These are phyloP conservation scores for Bursaphelenchus mucronatus DNA, from an alignment of 1,140 invertebrate species.

Conservation along the genomic window DNA sequence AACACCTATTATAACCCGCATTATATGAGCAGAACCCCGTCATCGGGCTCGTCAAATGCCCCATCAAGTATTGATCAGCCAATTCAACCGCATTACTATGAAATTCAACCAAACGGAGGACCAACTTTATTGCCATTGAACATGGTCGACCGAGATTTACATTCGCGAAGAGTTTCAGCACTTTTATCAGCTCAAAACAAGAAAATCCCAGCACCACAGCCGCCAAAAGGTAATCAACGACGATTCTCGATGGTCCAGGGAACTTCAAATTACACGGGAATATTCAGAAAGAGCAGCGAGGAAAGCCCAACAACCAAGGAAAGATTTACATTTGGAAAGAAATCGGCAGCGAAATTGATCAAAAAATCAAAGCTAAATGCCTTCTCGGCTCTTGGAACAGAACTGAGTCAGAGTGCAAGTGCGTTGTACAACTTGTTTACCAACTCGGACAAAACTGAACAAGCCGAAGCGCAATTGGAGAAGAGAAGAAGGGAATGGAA, in stretches of 20 bases:
- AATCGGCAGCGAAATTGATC: constrained; percentile 11
- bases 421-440: constrained; percentile 43
- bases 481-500: no score
- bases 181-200: not conserved
- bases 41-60: constrained; percentile 3
- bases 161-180: constrained; percentile 16
- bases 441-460: not conserved
- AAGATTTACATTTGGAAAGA: not conserved
- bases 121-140: constrained; percentile 1
- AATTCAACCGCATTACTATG: constrained; percentile 16
- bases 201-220: not conserved
- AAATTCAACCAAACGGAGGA: not conserved
- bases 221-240: not conserved
- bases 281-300: not conserved
- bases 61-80: not conserved
- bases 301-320: no score
- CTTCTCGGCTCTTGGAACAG: constrained; percentile 33
- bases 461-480: no score
- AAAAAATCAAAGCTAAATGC: not conserved
- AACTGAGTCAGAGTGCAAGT: constrained; percentile 39
- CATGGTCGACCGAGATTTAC: constrained; percentile 12
- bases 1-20: constrained; percentile 11
- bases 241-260: not conserved
- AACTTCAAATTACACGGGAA: not conserved
- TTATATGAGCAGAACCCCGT: constrained; percentile 4